These are phyloP conservation scores for Diploscapter pachys DNA, from an alignment of 1,140 invertebrate species.

Conservation along the genomic window DNA sequence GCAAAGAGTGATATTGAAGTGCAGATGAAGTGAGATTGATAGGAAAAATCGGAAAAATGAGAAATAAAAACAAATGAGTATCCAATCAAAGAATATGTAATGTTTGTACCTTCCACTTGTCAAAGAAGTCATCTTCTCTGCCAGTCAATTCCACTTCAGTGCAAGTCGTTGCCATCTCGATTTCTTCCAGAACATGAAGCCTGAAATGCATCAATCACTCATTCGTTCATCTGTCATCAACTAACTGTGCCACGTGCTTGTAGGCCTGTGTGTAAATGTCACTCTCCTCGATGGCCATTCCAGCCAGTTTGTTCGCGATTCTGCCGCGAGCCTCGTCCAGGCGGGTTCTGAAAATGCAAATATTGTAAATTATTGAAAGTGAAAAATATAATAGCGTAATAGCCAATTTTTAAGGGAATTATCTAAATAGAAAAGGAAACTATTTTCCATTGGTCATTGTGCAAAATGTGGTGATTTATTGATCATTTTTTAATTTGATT, in stretches of 20 bases:
- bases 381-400: too few species aligned
- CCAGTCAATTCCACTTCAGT: neutral
- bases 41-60: too few species aligned
- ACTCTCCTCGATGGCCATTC: constrained; percentile 66
- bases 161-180: constrained; percentile 63
- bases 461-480: too few species aligned
- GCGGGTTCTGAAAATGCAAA: constrained; percentile 58
- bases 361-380: too few species aligned
- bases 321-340: constrained; percentile 63
- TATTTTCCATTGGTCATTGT: too few species aligned
- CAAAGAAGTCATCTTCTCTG: constrained; percentile 55
- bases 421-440: too few species aligned
- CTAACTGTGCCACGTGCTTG: constrained; percentile 71
- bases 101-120: constrained; percentile 5
- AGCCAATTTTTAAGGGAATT: too few species aligned
- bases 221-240: neutral
- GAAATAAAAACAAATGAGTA: too few species aligned
- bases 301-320: constrained; percentile 63
- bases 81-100: too few species aligned
- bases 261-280: constrained; percentile 76
- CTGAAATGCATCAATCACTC: constrained; percentile 41
- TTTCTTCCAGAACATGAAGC: constrained; percentile 70
- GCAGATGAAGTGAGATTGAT: too few species aligned
- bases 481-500: too few species aligned
- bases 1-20: neutral